phyloP scores from a whole-genome alignment of 2,113 vertebrate species.

The Chaenocephalus aceratus region DNA sequence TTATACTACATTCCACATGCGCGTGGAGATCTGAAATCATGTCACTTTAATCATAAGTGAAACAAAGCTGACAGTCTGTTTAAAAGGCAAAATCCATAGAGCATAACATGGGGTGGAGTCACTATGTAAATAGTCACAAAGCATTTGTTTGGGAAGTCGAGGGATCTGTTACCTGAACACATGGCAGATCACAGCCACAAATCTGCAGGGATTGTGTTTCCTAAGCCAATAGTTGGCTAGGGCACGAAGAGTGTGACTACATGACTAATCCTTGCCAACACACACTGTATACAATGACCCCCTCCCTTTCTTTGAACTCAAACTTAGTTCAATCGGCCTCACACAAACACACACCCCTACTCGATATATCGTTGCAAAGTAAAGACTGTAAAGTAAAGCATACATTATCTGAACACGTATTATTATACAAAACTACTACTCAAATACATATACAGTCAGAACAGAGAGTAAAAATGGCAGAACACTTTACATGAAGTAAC shows the following conservation, averaged over 20 bases:
- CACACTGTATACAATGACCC: slow-evolving; percentile 33
- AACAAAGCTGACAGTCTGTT: slow-evolving; percentile 31
- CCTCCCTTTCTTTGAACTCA: slow-evolving; percentile 17
- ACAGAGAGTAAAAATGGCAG: neutral
- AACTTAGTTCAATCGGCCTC: slow-evolving; percentile 2
- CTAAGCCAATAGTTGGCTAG: slow-evolving; percentile 57
- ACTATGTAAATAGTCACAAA: slow-evolving; percentile 68
- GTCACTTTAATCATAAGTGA: slow-evolving; percentile 33
- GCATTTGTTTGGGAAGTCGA: slow-evolving; percentile 54
- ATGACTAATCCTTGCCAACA: slow-evolving; percentile 60
- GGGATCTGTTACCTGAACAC: slow-evolving; percentile 71
- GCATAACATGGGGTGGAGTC: slow-evolving; percentile 35
- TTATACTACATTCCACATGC: neutral
- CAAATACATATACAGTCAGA: slow-evolving; percentile 17
- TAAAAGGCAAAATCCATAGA: slow-evolving; percentile 21
- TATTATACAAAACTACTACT: slow-evolving; percentile 6
- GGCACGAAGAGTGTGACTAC: slow-evolving; percentile 55
- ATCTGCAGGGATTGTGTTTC: slow-evolving; percentile 71
- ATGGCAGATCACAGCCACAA: slow-evolving; percentile 72
- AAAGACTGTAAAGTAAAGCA: slow-evolving; percentile 3
- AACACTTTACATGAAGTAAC: slow-evolving; percentile 16
- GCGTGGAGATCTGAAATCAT: neutral
- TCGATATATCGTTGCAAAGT: slow-evolving; percentile 4
- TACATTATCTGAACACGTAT: neutral
- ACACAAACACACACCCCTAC: neutral